Evolutionary conservation across 2,797 vertebrate species (phyloP).

Genomic region (Glossophaga mutica): DNA sequence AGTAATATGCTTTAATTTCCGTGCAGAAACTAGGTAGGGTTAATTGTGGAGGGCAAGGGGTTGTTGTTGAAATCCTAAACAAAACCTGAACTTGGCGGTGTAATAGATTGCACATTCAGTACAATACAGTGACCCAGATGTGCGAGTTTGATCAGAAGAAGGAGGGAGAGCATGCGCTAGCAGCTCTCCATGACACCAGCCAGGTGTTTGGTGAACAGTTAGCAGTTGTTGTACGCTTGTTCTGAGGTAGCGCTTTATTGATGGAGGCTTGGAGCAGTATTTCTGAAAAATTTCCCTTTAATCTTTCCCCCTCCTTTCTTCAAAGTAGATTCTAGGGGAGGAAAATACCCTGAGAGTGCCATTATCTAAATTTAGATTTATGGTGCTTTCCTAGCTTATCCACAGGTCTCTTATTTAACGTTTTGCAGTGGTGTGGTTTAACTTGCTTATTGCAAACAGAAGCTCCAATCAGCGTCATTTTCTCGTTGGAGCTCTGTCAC

Average conservation of each 20-base stretch:
- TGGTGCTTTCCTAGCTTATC: neutral
- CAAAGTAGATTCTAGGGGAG: neutral
- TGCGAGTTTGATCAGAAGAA: neutral
- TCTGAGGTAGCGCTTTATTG: neutral
- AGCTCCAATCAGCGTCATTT: neutral
- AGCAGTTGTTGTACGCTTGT: neutral
- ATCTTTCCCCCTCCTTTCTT: neutral
- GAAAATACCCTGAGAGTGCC: neutral
- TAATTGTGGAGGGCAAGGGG: neutral
- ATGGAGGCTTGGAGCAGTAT: neutral
- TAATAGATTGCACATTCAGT: neutral
- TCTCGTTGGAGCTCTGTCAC: neutral
- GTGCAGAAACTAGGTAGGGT: neutral
- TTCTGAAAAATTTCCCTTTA: neutral
- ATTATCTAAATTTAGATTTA: neutral
- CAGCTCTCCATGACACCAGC: neutral
- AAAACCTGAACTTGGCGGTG: neutral
- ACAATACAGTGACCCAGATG: neutral
- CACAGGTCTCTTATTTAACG: neutral
- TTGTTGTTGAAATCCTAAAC: constrained; percentile 14
- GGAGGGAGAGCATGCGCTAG: neutral
- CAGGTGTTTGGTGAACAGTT: neutral
- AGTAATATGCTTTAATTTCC: constrained; percentile 31
- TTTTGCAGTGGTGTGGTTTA: neutral
- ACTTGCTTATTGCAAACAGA: neutral